These are phyloP conservation scores for Dendrocopos noguchii DNA, from an alignment of 2,113 vertebrate genomes.

Conservation along the genomic window DNA sequence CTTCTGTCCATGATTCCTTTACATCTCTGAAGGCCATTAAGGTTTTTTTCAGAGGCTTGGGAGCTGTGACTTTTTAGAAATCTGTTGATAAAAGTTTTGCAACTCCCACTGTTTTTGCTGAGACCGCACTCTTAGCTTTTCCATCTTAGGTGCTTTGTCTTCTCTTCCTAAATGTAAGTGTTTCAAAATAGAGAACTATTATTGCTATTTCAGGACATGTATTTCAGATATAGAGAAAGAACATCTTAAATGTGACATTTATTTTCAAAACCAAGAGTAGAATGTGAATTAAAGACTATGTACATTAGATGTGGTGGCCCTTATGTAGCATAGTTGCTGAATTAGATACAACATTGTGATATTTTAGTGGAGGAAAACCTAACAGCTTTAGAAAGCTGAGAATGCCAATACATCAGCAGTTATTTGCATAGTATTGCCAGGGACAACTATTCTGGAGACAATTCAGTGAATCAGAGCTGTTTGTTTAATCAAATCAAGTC, in stretches of 20 bases:
- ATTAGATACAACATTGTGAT: background rate
- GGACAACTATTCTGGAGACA: constrained; percentile 58
- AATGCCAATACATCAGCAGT: background rate
- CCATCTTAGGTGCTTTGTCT: background rate
- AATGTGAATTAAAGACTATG: background rate
- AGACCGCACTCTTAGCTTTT: background rate
- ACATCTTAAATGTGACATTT: background rate
- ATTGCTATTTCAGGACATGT: background rate
- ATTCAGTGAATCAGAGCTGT: constrained; percentile 68
- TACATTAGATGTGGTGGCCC: background rate
- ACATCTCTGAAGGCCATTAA: background rate
- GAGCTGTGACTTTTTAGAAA: background rate
- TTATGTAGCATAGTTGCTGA: background rate
- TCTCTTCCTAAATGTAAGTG: background rate
- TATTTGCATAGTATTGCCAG: constrained; percentile 55
- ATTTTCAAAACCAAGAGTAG: background rate
- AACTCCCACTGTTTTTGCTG: background rate
- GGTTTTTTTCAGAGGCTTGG: background rate
- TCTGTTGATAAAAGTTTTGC: background rate
- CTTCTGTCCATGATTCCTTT: background rate
- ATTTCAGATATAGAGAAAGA: background rate
- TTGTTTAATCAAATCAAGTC: constrained; percentile 77
- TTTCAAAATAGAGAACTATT: background rate
- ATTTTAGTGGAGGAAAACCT: background rate
- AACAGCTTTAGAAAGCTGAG: constrained; percentile 28